Evolutionary conservation across 2,888 invertebrate species (phyloP), one percentile per base, ranked within the genome.

Genomic region (Oegoconia quadripuncta): DNA sequence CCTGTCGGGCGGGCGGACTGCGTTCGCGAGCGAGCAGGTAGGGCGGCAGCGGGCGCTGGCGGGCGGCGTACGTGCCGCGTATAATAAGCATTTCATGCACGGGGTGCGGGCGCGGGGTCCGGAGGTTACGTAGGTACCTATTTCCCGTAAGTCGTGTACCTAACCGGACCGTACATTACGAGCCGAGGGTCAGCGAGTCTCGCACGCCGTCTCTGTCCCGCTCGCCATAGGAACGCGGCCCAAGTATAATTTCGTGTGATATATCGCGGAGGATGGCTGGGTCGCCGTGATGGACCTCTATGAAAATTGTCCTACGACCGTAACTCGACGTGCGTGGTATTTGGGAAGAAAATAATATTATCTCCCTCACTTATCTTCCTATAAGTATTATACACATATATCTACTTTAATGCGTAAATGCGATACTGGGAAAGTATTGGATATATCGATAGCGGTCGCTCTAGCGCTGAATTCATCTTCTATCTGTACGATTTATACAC

Each of bases 41-140:
- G 56, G 60, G 48, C 53, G 66, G 64, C 66, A 64, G 74, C 69
- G 74, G 63, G 65, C 68, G 78, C 75, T 75, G 80, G 82, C 79
- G 73, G 77, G 78, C 71, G 69, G 64, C 59, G 64, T 76, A 88
- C 88, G 88, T 88, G 89, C 88, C 88, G 82, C 83, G 88, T 87
- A 88, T 88, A 88, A 88, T 88, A 88, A 88, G 88, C 88, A 89
- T 87, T 88, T 89, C 90, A 90, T 89, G 89, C 89, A 87, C 76
- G 83, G 84, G 88, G 77, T 59, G 76, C 66, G 76, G 74, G 79
- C 57, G 72, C 65, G 68, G 66, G 67, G 67, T 70, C 61, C 61
- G 59, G 70, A 69, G 73, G 76, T 69, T 75, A 76, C 77, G 79
- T 80, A 78, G 74, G 76, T 81, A 84, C 84, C 82, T 77, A 81